phyloP scores from a whole-genome alignment of 2,797 vertebrate species.

The Malurus leucopterus region DNA sequence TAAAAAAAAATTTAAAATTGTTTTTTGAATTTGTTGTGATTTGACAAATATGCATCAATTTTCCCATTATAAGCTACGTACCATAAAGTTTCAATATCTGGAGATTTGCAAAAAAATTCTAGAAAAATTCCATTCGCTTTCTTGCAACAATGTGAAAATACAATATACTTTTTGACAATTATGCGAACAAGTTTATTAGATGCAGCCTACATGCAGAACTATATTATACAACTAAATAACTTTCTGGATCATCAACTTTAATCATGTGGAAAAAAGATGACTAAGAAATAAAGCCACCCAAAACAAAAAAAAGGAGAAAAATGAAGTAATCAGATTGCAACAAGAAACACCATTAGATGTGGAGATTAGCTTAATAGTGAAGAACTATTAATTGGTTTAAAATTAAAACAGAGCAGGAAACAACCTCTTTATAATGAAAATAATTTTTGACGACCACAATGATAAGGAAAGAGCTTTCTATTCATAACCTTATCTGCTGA shows the following conservation, averaged over 20 bases:
- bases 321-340: not conserved
- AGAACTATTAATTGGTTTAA: not conserved
- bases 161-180: not conserved
- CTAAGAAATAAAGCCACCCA: not conserved
- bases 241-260: not conserved
- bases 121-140: not conserved
- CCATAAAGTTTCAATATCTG: not conserved
- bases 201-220: accelerated
- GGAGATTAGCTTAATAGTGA: not conserved
- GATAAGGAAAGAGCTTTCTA: not conserved
- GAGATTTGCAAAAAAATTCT: not conserved
- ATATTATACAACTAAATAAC: not conserved
- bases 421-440: not conserved
- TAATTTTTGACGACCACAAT: not conserved
- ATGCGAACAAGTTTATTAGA: not conserved
- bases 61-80: not conserved
- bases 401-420: not conserved
- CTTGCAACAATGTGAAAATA: not conserved
- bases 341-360: not conserved
- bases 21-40: not conserved
- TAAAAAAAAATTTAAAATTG: not conserved
- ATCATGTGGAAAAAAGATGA: not conserved
- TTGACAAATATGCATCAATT: not conserved
- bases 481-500: not conserved
- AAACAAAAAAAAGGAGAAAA: not conserved